Base-by-base conservation (phyloP, 2,888 invertebrate genomes). In the Trachelus troglodyta region DNA sequence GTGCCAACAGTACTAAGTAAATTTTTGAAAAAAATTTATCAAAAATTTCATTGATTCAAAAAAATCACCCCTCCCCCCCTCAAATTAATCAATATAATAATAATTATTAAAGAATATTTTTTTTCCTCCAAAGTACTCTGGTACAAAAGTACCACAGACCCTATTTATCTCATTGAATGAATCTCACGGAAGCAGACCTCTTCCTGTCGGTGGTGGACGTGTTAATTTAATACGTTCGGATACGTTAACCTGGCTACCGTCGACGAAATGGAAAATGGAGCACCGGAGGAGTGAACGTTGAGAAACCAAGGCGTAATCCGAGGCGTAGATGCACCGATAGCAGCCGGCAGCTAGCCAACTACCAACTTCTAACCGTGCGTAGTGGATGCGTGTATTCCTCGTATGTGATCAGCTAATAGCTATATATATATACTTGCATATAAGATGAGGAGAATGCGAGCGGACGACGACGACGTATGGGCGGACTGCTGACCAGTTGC, bases 311-410 rank as follows among this genome's bases (percentile, higher is more conserved):
- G 85, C 87, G 87, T 87, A 88, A 89, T 89, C 85, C 84, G 83
- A 88, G 87, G 86, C 87, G 84, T 86, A 87, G 89, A 89, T 88
- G 87, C 86, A 86, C 84, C 85, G 88, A 87, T 86, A 86, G 84
- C 80, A 76, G 82, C 78, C 79, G 76, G 77, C 81, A 56, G 81
- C 83, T 75, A 79, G 75, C 73, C 84, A 79, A 80, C 81, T 83
- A 79, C 75, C 81, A 80, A 69, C 83, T 77, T 76, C 80, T 78
- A 78, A 79, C 73, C 77, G 78, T 81, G 75, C 78, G 77, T 71
- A 40, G 74, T 23, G 76, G 79, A 76, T 69, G 74, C 76, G 69
- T 37, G 40, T 69, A 37, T 56, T 23, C 56, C 56, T 73, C 80
- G 75, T 78, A 73, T 56, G 73, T 75, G 76, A 74, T 68, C 77